A percentile compares a stretch with the other conserved stretches of the same genome.
These are phyloP conservation scores for Myanophis thanlyinensis DNA, from an alignment of 2,113 vertebrate species.

Conservation along the genomic window DNA sequence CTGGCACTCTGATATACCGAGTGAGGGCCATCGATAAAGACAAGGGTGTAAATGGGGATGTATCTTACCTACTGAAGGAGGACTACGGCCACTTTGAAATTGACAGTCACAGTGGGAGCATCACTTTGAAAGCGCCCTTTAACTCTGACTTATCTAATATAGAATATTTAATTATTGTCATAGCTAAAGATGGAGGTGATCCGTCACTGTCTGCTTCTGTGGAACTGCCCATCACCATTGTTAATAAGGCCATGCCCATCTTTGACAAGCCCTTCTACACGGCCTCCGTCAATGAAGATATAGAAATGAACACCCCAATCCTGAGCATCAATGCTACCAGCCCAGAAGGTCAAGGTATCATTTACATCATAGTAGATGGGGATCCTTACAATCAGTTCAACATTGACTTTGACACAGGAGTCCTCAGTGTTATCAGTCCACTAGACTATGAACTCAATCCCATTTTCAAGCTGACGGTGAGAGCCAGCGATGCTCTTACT, in stretches of 20 bases:
- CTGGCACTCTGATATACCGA: constrained; percentile 84
- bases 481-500: constrained; percentile 92
- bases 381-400: constrained; percentile 89
- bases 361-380: constrained; percentile 94
- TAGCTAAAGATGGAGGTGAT: constrained; percentile 87
- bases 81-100: constrained; percentile 96
- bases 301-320: constrained; percentile 86
- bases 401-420: constrained; percentile 94
- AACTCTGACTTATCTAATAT: constrained; percentile 92
- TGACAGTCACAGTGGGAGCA: constrained; percentile 78
- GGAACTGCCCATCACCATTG: constrained; percentile 92
- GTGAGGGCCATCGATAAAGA: constrained; percentile 90
- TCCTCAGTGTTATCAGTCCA: constrained; percentile 86
- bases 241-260: constrained; percentile 98
- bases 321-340: constrained; percentile 94
- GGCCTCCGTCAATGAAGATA: constrained; percentile 85
- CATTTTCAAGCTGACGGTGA: constrained; percentile 83
- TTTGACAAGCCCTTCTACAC: constrained; percentile 95
- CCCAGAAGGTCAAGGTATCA: constrained; percentile 92
- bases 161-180: constrained; percentile 86
- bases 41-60: constrained; percentile 89
- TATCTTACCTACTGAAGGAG: constrained; percentile 87
- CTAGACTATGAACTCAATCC: constrained; percentile 86
- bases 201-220: constrained; percentile 81
- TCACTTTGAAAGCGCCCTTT: constrained; percentile 87